These are phyloP conservation scores for Drosophila ogumai DNA, from an alignment of 1,140 invertebrate genomes.

Conservation along the genomic window DNA sequence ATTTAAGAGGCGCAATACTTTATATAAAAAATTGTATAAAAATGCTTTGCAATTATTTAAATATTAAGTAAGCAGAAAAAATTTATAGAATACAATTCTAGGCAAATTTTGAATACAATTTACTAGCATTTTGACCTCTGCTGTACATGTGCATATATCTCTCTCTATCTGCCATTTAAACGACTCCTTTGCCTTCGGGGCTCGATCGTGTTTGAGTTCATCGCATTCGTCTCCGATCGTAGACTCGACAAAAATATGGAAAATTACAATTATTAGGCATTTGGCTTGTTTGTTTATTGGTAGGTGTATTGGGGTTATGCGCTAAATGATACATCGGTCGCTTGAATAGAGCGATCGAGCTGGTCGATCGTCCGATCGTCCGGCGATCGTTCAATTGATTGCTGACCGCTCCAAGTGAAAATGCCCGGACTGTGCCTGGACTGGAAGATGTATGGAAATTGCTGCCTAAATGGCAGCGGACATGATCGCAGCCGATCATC, in stretches of 20 bases:
- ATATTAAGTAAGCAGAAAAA: neutral
- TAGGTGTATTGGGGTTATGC: slow-evolving; percentile 79
- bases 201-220: slow-evolving; percentile 60
- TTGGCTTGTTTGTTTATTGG: slow-evolving; percentile 82
- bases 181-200: slow-evolving; percentile 55
- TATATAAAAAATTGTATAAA: too few species aligned
- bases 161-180: slow-evolving; percentile 46
- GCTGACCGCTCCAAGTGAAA: slow-evolving; percentile 62
- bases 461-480: slow-evolving; percentile 72
- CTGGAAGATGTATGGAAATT: slow-evolving; percentile 73
- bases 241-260: slow-evolving; percentile 74
- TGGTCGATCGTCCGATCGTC: slow-evolving; percentile 13
- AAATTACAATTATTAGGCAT: slow-evolving; percentile 84
- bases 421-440: slow-evolving; percentile 21
- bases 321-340: slow-evolving; percentile 77
- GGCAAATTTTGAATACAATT: neutral
- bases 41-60: too few species aligned
- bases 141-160: slow-evolving; percentile 7
- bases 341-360: slow-evolving; percentile 75
- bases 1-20: too few species aligned
- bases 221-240: slow-evolving; percentile 47
- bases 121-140: neutral
- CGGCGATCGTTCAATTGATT: slow-evolving; percentile 70
- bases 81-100: neutral
- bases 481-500: slow-evolving; percentile 60